Percentiles rank a stretch among this genome's conserved stretches.
Conservation (phyloP, 2,888 invertebrate species). For the Synergus itoensis region DNA sequence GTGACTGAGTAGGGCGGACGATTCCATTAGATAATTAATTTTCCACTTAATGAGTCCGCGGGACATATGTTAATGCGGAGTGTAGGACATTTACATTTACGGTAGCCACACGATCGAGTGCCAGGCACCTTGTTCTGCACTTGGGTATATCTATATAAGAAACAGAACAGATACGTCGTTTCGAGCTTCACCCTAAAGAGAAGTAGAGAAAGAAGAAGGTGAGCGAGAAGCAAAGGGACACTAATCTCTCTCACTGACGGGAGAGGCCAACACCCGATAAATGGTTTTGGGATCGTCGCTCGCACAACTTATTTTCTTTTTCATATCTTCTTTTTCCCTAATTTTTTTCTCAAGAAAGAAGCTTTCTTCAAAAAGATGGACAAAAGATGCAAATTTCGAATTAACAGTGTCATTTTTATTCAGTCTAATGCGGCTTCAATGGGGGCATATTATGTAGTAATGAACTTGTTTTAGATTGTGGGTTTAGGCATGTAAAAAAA, state of each 20-base stretch:
- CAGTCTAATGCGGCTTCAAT: not conserved
- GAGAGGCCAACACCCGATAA: constrained; percentile 61
- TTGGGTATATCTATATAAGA: constrained; percentile 55
- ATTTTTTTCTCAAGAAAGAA: not conserved
- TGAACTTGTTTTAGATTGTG: not conserved
- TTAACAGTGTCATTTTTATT: too few species aligned
- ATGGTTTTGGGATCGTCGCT: constrained; percentile 66
- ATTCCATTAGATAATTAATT: constrained; percentile 73
- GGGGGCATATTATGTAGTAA: not conserved
- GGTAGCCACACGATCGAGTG: constrained; percentile 65
- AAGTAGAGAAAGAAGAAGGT: constrained; percentile 48
- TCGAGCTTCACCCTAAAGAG: constrained; percentile 44
- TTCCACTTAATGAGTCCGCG: constrained; percentile 73
- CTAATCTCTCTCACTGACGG: constrained; percentile 61
- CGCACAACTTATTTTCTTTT: constrained; percentile 31
- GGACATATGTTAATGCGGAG: constrained; percentile 74
- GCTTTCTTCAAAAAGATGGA: not conserved
- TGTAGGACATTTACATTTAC: constrained; percentile 74
- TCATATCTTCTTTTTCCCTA: not conserved
- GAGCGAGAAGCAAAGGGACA: constrained; percentile 48
- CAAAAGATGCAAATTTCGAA: not conserved
- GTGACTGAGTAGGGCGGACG: constrained; percentile 51
- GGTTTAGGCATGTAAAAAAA: not conserved
- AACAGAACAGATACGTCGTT: constrained; percentile 54
- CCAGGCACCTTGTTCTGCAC: constrained; percentile 60